Conservation (phyloP, 2,113 vertebrate species). For the Coptodon bakossiorum region DNA sequence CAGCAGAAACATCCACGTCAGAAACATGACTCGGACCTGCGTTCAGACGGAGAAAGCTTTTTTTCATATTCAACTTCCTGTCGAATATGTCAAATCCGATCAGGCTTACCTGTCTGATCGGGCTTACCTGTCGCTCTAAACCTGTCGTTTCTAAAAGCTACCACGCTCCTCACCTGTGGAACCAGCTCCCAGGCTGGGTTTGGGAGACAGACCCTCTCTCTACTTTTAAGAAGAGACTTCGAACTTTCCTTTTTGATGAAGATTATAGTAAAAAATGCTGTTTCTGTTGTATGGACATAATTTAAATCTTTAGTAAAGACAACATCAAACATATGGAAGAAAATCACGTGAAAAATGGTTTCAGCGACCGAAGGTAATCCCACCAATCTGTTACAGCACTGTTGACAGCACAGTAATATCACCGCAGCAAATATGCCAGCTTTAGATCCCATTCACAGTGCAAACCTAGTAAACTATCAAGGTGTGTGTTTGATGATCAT, state of each 20-base stretch:
- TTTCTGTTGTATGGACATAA: neutral
- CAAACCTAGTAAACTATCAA: neutral
- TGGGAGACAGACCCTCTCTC: accelerated
- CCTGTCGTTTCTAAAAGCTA: neutral
- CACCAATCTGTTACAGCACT: neutral
- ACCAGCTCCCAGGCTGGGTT: neutral
- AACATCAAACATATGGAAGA: neutral
- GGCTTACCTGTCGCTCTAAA: no score
- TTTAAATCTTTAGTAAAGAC: neutral
- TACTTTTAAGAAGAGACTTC: neutral
- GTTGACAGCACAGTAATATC: no score
- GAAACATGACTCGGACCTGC: conserved; percentile 38
- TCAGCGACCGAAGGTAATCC: neutral
- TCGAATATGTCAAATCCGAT: accelerated
- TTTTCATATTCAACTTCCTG: neutral
- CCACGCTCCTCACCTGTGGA: neutral
- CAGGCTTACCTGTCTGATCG: neutral
- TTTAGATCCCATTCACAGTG: neutral
- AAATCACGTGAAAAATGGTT: neutral
- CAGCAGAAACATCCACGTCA: conserved; percentile 7
- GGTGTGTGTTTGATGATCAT: neutral
- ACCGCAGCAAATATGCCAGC: accelerated
- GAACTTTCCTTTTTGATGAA: neutral
- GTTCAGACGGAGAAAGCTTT: accelerated
- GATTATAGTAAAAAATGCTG: neutral